Evolutionary conservation across 2,888 invertebrate species (phyloP), one percentile per base, ranked within the genome.

Genomic region (Drosophila formosana): DNA sequence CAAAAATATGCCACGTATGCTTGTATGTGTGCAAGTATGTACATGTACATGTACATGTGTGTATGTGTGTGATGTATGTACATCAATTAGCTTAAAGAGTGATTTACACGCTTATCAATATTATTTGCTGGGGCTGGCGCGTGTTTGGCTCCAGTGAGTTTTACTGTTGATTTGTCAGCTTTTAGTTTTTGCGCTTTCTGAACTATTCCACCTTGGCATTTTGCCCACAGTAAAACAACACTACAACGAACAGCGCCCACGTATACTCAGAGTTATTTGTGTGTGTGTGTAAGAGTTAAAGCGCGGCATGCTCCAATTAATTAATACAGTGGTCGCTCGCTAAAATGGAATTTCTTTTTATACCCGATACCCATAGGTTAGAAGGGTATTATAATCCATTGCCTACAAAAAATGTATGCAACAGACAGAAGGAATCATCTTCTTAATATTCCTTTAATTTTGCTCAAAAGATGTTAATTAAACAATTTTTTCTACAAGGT

Each of bases 71-170:
- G 30, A 11, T 13, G 23, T 50, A 39, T 47, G 25, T 41, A 51
- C 51, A 69, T 69, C 58, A 78, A 66, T 69, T 62, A 63, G 53
- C 32, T 65, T 41, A 69, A 75, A 70, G 70, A 75, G 67, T 78
- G 75, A 82, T 80, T 78, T 72, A 57, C 39, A 46, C 64, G 80
- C 73, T 84, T 82, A 87, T 82, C 88, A 18, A 1, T 18, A 68
- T 50, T 25, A 47, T 37, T 46, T 49, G 62, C 50, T 75, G 79
- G 66, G 64, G 63, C 53, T 72, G 75, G 84, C 84, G 87, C 87
- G 87, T 83, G 89, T 75, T 80, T 80, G 57, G 61, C 66, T 70
- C 61, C 58, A 63, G 47, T 66, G 57, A 72, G 53, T 66, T 74
- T 69, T 47, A 51, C 53, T 67, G 64, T 58, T 52, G 51, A 66